phyloP scores from a whole-genome alignment of 2,797 vertebrate species.

The Sparidentex hasta region DNA sequence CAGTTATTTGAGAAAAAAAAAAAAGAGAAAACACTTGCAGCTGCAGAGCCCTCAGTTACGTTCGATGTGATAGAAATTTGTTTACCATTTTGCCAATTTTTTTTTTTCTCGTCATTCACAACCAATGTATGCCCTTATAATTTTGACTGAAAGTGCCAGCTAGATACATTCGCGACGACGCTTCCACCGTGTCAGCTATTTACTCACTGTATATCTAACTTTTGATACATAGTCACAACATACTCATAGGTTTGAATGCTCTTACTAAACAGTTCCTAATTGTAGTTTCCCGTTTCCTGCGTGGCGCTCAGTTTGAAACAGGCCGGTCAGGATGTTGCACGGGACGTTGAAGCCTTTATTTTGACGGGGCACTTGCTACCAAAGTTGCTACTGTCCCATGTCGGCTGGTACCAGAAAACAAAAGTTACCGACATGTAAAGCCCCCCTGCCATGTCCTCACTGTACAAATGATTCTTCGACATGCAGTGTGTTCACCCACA shows the following conservation, averaged over 20 bases:
- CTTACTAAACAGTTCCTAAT: slow-evolving; percentile 63
- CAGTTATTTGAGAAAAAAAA: slow-evolving; percentile 62
- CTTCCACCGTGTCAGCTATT: slow-evolving; percentile 72
- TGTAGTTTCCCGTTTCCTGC: slow-evolving; percentile 43
- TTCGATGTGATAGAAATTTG: slow-evolving; percentile 72
- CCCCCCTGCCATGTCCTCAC: slow-evolving; percentile 29
- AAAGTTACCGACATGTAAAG: slow-evolving; percentile 47
- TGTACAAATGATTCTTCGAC: slow-evolving; percentile 71
- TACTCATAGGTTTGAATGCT: slow-evolving; percentile 77
- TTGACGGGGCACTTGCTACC: slow-evolving; percentile 49
- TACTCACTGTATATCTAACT: slow-evolving; percentile 75
- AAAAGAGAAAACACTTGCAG: slow-evolving; percentile 32
- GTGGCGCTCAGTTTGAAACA: slow-evolving; percentile 43
- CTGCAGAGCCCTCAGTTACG: slow-evolving; percentile 69
- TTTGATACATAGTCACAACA: slow-evolving; percentile 78
- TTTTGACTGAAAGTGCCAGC: slow-evolving; percentile 79
- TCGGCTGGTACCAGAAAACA: slow-evolving; percentile 43
- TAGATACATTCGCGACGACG: slow-evolving; percentile 66
- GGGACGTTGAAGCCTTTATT: slow-evolving; percentile 43
- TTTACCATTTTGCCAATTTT: slow-evolving; percentile 66
- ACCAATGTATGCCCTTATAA: slow-evolving; percentile 69
- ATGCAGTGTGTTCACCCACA: slow-evolving; percentile 58
- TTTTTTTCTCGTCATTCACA: slow-evolving; percentile 59
- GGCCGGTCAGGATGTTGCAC: slow-evolving; percentile 43
- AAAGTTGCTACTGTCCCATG: slow-evolving; percentile 62